Evolutionary conservation across 53 echinoderm and acorn worm species (phyloP), one percentile per base, ranked within the genome.

Genomic region (Crossaster papposus): DNA sequence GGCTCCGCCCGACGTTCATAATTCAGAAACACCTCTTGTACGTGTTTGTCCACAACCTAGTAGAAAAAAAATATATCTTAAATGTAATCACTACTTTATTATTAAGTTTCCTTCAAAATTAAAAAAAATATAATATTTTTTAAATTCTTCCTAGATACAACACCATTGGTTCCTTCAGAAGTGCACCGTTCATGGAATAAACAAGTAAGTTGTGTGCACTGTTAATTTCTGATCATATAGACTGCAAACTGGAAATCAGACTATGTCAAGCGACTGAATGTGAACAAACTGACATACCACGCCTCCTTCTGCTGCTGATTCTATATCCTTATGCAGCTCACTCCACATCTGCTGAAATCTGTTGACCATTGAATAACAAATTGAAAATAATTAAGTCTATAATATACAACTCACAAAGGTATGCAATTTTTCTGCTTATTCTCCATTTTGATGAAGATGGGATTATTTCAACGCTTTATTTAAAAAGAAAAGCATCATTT

Each of bases 331-430:
- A 85, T 94, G 94, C 14, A 94, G 63, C 8, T 92, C 89, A 63
- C 77, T 75, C 94, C 94, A 94, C 28, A 65, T 68, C 75, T 71
- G 79, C 64, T 94, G 94, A 84, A 83, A 94, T 73, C 94, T 94
- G 74, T 23, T 54, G 22, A 89, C 15, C 78, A 52, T 12, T 36
- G 64, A 31, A 32, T 58, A 4, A 63, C 17, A 26, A 80, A 1
- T 5, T 44, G 44, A 55, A 36, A 14, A 24, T 2, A 54, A 54
- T 12, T 20, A 2, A 20, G 17, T 0, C 12, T 58, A 0, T 20
- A 58, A 4, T 58, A 0, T 58, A 58, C 58, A 20, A 58, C 2
- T 58, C 12, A 58, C n/a, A n/a, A n/a, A n/a, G n/a, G n/a, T n/a
- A n/a, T n/a, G n/a, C n/a, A n/a, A n/a, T n/a, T n/a, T n/a, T n/a